Evolutionary conservation across 2,113 vertebrate genomes (phyloP).

Genomic region (Hippocampus guttulatus): DNA sequence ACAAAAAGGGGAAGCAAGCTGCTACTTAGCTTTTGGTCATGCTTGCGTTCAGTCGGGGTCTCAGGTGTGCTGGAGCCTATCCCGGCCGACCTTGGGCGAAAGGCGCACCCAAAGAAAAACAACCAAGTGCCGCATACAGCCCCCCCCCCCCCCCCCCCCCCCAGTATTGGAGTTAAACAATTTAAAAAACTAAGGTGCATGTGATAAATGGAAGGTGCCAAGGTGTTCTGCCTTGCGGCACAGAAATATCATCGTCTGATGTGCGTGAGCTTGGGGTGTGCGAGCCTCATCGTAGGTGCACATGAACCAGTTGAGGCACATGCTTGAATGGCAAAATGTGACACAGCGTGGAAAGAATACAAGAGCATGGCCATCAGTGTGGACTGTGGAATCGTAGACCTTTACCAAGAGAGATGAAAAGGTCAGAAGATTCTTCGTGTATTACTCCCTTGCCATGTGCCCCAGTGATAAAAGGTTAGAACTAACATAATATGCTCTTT

Average conservation of each 20-base stretch:
- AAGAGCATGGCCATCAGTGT: constrained; percentile 12
- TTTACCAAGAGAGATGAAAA: background rate
- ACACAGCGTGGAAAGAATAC: constrained; percentile 31
- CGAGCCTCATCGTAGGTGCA: constrained; percentile 18
- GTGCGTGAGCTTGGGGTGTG: background rate
- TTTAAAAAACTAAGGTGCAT: constrained; percentile 13
- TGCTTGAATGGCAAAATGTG: constrained; percentile 26
- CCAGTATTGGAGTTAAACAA: background rate
- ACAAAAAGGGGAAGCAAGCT: too few relatives aligned
- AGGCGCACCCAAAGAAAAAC: too few relatives aligned
- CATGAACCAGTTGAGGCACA: constrained; percentile 12
- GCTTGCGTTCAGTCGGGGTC: too few relatives aligned
- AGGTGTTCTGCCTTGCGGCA: constrained; percentile 30
- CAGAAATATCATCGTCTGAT: constrained; percentile 33
- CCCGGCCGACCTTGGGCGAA: too few relatives aligned
- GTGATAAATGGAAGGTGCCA: constrained; percentile 28
- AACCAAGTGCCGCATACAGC: too few relatives aligned
- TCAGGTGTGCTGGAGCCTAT: too few relatives aligned
- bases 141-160: too few relatives aligned
- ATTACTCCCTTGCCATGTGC: background rate
- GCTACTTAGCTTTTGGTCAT: too few relatives aligned
- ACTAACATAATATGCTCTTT: background rate
- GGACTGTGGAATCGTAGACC: background rate
- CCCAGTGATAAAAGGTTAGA: background rate
- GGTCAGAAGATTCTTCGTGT: background rate